phyloP scores from a whole-genome alignment of 2,113 vertebrate species.

The Litocranius walleri region DNA sequence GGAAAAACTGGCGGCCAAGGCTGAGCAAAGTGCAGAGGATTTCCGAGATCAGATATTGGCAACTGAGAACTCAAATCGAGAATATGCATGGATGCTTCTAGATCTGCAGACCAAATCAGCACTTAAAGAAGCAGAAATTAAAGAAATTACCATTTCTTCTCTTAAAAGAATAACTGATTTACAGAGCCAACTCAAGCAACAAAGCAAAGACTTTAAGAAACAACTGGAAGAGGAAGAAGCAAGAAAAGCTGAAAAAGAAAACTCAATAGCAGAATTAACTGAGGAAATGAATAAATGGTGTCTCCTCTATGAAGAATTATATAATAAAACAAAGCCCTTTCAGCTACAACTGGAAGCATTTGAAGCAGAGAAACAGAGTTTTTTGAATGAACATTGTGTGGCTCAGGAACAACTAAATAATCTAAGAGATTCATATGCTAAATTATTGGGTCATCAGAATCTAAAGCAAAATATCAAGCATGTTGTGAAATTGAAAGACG shows the following conservation, averaged over 20 bases:
- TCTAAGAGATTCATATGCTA: slow-evolving; percentile 89
- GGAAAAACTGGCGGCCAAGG: slow-evolving; percentile 75
- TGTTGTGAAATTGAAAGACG: slow-evolving; percentile 94
- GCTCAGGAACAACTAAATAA: slow-evolving; percentile 93
- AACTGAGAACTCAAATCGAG: slow-evolving; percentile 77
- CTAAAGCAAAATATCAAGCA: slow-evolving; percentile 98
- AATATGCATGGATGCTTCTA: slow-evolving; percentile 85
- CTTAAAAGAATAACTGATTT: slow-evolving; percentile 73
- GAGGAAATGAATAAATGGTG: slow-evolving; percentile 84
- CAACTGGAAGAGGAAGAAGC: slow-evolving; percentile 76
- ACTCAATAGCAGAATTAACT: slow-evolving; percentile 55
- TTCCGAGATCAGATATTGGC: slow-evolving; percentile 75
- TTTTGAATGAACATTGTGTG: slow-evolving; percentile 89
- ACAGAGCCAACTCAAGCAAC: slow-evolving; percentile 81
- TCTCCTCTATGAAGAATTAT: slow-evolving; percentile 88
- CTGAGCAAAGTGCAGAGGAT: slow-evolving; percentile 76
- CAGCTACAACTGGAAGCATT: slow-evolving; percentile 93
- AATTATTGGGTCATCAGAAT: slow-evolving; percentile 95
- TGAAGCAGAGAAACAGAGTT: slow-evolving; percentile 87
- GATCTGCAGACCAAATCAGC: slow-evolving; percentile 84
- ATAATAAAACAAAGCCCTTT: slow-evolving; percentile 92
- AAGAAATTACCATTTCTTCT: slow-evolving; percentile 71
- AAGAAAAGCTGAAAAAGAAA: slow-evolving; percentile 77
- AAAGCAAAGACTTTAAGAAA: slow-evolving; percentile 78
- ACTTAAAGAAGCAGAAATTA: slow-evolving; percentile 83